Conservation (phyloP, 1,140 invertebrate species). For the Pogonognathellus flavescens region DNA sequence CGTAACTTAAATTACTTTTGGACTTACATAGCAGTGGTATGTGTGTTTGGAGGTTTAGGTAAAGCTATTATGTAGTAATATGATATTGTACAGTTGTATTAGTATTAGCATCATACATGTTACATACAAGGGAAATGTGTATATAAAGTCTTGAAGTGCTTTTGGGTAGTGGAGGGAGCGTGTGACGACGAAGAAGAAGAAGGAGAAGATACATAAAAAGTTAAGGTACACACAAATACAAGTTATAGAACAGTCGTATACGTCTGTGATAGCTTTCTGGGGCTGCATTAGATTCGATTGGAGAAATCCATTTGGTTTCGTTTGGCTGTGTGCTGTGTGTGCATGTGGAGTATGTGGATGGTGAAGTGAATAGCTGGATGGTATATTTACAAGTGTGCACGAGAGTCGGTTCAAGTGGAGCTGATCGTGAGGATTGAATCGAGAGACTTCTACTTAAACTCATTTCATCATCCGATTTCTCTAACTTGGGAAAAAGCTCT, state of each 20-base stretch:
- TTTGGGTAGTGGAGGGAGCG: too few species aligned
- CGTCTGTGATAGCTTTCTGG: neutral
- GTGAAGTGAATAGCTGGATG: neutral
- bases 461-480: slow-evolving; percentile 45
- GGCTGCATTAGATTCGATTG: slow-evolving; percentile 1
- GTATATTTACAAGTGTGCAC: neutral
- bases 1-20: too few species aligned
- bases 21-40: too few species aligned
- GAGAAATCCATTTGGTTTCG: neutral
- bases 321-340: neutral
- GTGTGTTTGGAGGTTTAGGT: too few species aligned
- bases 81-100: too few species aligned
- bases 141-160: too few species aligned
- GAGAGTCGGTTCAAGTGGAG: slow-evolving; percentile 32
- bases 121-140: too few species aligned
- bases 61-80: too few species aligned
- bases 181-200: too few species aligned
- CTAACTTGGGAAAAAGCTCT: slow-evolving; percentile 10
- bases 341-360: neutral
- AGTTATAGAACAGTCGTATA: neutral
- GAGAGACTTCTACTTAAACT: slow-evolving; percentile 34
- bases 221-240: too few species aligned
- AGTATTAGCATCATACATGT: too few species aligned
- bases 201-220: too few species aligned
- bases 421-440: slow-evolving; percentile 32